A percentile compares a stretch with the other conserved stretches of the same genome.
These are phyloP conservation scores for Phylloscopus trochiloides DNA, from an alignment of 2,113 vertebrate genomes.

Conservation along the genomic window DNA sequence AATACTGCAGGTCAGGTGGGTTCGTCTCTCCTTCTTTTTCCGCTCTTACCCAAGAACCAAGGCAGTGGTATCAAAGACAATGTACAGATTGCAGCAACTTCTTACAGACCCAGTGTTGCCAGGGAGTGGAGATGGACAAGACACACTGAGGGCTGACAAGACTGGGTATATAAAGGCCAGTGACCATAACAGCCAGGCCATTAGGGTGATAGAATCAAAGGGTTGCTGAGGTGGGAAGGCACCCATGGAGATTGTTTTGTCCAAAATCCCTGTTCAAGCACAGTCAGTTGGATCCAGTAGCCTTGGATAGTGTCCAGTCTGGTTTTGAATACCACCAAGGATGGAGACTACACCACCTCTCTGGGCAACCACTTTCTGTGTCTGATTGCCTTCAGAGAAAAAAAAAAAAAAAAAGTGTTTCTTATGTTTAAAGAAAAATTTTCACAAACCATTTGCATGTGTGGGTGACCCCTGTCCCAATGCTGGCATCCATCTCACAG, in stretches of 20 bases:
- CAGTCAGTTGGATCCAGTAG: not conserved
- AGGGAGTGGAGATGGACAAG: not conserved
- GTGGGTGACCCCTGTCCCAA: not conserved
- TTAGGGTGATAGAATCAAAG: not conserved
- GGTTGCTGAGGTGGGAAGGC: not conserved
- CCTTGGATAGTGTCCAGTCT: not conserved
- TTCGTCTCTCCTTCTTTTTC: not conserved
- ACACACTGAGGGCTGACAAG: not conserved
- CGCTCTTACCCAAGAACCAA: not conserved
- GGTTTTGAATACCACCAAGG: not conserved
- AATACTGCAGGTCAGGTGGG: not conserved
- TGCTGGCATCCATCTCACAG: not conserved
- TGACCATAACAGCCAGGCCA: not conserved
- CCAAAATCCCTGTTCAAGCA: not conserved
- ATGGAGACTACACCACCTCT: not conserved
- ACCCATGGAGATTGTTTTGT: not conserved
- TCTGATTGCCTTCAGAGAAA: not conserved
- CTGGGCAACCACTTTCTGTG: not conserved
- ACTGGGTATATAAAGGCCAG: not conserved
- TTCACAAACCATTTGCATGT: not conserved
- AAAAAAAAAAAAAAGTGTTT: not conserved
- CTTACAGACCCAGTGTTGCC: not conserved
- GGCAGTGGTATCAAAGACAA: not conserved
- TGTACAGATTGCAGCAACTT: not conserved
- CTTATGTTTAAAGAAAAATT: not conserved